phyloP scores from a whole-genome alignment of 1,140 invertebrate genomes.

The Drosophila santomea region DNA sequence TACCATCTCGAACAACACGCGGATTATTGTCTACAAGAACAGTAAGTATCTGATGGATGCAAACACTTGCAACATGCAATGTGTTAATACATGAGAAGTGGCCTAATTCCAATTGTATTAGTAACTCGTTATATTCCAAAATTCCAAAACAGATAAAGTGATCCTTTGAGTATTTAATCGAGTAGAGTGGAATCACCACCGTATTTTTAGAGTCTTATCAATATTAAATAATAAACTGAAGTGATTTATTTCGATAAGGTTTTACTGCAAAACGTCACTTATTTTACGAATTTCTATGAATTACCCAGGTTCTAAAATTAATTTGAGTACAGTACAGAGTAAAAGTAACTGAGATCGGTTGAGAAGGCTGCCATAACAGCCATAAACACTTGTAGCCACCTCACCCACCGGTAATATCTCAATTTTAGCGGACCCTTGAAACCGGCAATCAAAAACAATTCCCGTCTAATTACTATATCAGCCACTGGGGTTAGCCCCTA shows the following conservation, averaged over 20 bases:
- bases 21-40: conserved; percentile 70
- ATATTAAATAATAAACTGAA: conserved; percentile 9
- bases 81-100: background rate
- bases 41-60: conserved; percentile 44
- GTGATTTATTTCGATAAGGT: conserved; percentile 8
- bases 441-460: conserved; percentile 23
- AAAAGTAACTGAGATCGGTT: background rate
- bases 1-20: conserved; percentile 55
- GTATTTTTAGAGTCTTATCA: conserved; percentile 8
- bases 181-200: background rate
- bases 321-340: background rate
- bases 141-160: background rate
- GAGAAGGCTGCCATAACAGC: background rate
- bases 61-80: background rate
- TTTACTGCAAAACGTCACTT: too few species aligned
- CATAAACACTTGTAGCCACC: conserved; percentile 3
- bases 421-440: conserved; percentile 17
- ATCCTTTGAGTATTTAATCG: too few species aligned
- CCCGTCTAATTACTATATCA: conserved; percentile 29
- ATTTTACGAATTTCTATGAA: too few species aligned
- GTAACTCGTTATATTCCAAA: background rate
- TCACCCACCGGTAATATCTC: conserved; percentile 25
- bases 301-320: too few species aligned
- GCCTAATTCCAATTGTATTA: background rate
- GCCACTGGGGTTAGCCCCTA: conserved; percentile 34